A percentile compares a stretch with the other conserved stretches of the same genome.
These are phyloP conservation scores for Dicyrtoma fusca DNA, from an alignment of 2,888 invertebrate genomes.

Conservation along the genomic window DNA sequence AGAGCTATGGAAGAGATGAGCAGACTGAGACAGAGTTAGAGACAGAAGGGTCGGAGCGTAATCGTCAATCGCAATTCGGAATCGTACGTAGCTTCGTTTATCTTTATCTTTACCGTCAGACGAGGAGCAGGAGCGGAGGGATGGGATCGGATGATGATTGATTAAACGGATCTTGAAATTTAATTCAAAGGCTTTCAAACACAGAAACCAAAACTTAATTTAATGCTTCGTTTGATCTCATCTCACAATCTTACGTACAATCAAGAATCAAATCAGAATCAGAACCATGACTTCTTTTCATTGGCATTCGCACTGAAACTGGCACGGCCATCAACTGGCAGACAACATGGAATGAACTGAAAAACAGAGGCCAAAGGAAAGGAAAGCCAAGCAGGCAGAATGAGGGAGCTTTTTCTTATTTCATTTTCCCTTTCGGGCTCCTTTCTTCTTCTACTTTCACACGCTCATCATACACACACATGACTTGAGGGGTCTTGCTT, in stretches of 20 bases:
- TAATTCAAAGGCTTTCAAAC: not conserved
- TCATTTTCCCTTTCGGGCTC: no score
- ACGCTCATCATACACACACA: no score
- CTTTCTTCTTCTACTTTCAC: no score
- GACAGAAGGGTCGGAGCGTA: no score
- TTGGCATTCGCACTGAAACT: not conserved
- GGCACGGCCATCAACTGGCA: no score
- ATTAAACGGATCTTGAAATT: slow-evolving; percentile 3
- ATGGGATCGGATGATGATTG: not conserved
- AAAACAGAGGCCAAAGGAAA: no score
- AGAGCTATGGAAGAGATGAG: no score
- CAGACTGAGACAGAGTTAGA: no score
- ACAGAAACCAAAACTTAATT: slow-evolving; percentile 1
- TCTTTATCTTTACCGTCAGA: not conserved
- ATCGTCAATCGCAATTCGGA: no score
- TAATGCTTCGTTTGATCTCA: slow-evolving; percentile 7
- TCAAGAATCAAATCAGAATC: not conserved
- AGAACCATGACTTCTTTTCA: not conserved
- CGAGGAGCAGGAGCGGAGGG: not conserved
- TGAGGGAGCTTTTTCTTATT: no score
- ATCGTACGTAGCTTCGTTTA: not conserved
- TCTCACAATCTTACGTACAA: not conserved
- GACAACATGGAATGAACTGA: not conserved
- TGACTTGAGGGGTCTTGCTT: no score
- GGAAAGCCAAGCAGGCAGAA: no score